Base-by-base conservation (phyloP, 1,140 invertebrate species). In the Camponotus vicinus region DNA sequence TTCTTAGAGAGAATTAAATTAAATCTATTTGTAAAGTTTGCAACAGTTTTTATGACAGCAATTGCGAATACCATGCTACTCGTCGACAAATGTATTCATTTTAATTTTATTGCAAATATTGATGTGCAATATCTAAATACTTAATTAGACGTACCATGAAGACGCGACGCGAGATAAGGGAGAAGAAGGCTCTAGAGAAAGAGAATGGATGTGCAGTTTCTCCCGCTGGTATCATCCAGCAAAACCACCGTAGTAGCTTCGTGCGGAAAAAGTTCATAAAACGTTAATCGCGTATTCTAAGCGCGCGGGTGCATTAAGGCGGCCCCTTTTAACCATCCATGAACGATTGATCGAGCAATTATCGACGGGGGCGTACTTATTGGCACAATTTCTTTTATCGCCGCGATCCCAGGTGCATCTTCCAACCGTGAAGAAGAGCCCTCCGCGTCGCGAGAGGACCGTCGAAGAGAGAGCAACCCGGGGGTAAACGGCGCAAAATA, bases 331-430 rank as follows among this genome's bases (percentile, higher is more conserved):
- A 71, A 61, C 61, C 66, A 37, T 27, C 61, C 32, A 37, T 45
- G 42, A 27, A 45, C 90, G 86, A 88, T 66, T 76, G 89, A 87
- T 91, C 86, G 87, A 32, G 75, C 57, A 91, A 90, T 90, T 90
- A 88, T 90, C 88, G 71, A 6, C n/a, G 78, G 37, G 61, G 70
- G 59, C 61, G 55, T 52, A 89, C 77, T 85, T 90, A 90, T 90
- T 90, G 89, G 89, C 82, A 90, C 86, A 86, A 90, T 91, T 88
- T 90, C 88, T 91, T 90, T 90, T 82, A 90, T 90, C 86, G 37
- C 76, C 32, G 42, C 75, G 82, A 90, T 90, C 88, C 86, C 88
- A 90, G 89, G 89, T 90, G 89, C 88, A 86, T 78, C 52, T 57
- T 66, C 77, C 55, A 78, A n/a, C 13, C 27, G 27, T 34, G 61